Conservation (phyloP, 2,888 invertebrate species). For the Rapana venosa region DNA sequence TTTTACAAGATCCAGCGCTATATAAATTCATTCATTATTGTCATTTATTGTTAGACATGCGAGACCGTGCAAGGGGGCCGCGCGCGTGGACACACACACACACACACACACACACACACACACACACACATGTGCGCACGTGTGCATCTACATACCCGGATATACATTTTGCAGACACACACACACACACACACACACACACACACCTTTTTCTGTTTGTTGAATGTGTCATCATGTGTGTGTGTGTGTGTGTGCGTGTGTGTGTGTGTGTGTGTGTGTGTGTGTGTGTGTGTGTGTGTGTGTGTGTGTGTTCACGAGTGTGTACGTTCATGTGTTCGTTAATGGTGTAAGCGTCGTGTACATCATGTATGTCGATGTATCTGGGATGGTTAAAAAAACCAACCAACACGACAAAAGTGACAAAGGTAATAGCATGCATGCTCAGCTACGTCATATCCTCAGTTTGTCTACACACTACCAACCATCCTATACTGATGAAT, state of each 20-base stretch:
- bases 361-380: no score
- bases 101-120: neutral
- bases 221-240: neutral
- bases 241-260: neutral
- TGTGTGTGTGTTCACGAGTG: neutral
- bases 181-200: neutral
- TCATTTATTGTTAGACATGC: neutral
- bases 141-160: neutral
- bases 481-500: no score
- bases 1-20: no score
- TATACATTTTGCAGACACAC: neutral
- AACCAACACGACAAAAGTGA: no score
- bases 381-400: no score
- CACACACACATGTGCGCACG: neutral
- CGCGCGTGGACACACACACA: neutral
- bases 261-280: neutral
- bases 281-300: slow-evolving; percentile 14
- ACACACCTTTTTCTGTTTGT: neutral
- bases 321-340: neutral
- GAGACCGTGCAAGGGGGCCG: neutral
- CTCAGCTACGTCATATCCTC: no score
- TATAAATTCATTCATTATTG: no score
- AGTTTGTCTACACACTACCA: no score
- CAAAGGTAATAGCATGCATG: no score
- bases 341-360: neutral